phyloP scores from a whole-genome alignment of 2,888 invertebrate genomes.

The Drosophila lacicola region DNA sequence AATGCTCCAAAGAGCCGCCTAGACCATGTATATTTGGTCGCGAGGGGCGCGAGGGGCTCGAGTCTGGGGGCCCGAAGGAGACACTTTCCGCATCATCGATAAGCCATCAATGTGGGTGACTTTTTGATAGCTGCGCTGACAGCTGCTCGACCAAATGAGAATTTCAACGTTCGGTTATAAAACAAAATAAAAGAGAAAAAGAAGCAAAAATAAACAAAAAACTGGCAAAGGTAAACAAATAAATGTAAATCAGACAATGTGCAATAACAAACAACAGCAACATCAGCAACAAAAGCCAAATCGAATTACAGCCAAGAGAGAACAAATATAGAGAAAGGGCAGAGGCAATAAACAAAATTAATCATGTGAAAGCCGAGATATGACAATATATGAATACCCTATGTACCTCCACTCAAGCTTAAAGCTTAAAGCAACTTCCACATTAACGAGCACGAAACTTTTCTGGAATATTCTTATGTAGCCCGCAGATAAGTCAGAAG shows the following conservation, averaged over 20 bases:
- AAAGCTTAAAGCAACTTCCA: not conserved
- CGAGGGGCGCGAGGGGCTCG: not conserved
- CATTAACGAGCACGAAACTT: not conserved
- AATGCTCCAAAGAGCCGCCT: conserved; percentile 32
- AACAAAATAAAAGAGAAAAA: conserved; percentile 1
- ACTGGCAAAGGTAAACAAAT: conserved; percentile 65
- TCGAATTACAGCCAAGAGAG: conserved; percentile 36
- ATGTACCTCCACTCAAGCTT: not conserved
- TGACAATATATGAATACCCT: conserved; percentile 21
- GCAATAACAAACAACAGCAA: conserved; percentile 20
- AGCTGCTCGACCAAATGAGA: conserved; percentile 52
- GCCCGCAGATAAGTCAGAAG: conserved; percentile 8
- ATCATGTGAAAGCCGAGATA: conserved; percentile 16
- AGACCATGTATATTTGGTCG: not conserved
- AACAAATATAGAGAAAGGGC: conserved; percentile 6
- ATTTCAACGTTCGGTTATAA: conserved; percentile 22
- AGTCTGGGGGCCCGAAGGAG: not conserved
- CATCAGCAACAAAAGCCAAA: conserved; percentile 24
- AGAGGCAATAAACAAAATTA: conserved; percentile 8
- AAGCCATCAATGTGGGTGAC: conserved; percentile 64
- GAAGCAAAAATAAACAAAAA: conserved; percentile 30
- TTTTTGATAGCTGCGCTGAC: conserved; percentile 60
- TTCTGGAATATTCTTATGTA: conserved; percentile 3
- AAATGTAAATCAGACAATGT: conserved; percentile 53
- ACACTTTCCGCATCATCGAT: conserved; percentile 52